Conservation (phyloP, 2,113 vertebrate species). For the Heteronetta atricapilla region DNA sequence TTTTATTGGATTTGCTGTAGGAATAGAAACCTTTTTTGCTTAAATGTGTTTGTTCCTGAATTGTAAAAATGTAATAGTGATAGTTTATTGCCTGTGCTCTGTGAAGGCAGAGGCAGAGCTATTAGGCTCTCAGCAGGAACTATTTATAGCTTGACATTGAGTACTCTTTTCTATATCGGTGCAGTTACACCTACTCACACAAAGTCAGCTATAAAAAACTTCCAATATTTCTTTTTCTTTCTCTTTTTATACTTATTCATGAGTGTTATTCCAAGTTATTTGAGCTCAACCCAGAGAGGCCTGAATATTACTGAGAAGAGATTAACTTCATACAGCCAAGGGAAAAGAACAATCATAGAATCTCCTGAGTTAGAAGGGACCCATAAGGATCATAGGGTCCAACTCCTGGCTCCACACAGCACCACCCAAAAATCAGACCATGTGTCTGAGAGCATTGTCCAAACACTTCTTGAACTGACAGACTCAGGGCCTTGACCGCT, state of each 20-base stretch:
- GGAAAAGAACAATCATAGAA: slow-evolving; percentile 19
- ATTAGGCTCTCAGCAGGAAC: slow-evolving; percentile 73
- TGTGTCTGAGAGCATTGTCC: not conserved
- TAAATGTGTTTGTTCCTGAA: slow-evolving; percentile 75
- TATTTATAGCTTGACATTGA: slow-evolving; percentile 82
- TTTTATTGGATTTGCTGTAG: slow-evolving; percentile 72
- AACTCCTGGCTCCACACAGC: not conserved
- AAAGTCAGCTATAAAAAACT: slow-evolving; percentile 71
- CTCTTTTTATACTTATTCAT: slow-evolving; percentile 46
- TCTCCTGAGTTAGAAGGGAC: not conserved
- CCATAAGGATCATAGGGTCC: not conserved
- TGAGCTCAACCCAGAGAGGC: slow-evolving; percentile 23
- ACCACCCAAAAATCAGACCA: not conserved
- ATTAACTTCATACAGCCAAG: slow-evolving; percentile 39
- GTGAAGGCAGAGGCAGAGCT: slow-evolving; percentile 73
- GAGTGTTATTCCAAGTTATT: slow-evolving; percentile 71
- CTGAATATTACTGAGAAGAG: slow-evolving; percentile 31
- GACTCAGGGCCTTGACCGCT: no score
- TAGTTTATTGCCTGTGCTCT: slow-evolving; percentile 76
- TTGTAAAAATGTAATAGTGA: slow-evolving; percentile 69
- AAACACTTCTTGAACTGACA: not conserved
- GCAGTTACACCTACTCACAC: slow-evolving; percentile 67
- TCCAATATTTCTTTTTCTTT: not conserved
- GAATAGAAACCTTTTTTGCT: slow-evolving; percentile 71
- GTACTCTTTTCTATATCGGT: slow-evolving; percentile 75